These are phyloP conservation scores for Boulengeromyrus knoepffleri DNA, from an alignment of 2,113 vertebrate species.

Conservation along the genomic window DNA sequence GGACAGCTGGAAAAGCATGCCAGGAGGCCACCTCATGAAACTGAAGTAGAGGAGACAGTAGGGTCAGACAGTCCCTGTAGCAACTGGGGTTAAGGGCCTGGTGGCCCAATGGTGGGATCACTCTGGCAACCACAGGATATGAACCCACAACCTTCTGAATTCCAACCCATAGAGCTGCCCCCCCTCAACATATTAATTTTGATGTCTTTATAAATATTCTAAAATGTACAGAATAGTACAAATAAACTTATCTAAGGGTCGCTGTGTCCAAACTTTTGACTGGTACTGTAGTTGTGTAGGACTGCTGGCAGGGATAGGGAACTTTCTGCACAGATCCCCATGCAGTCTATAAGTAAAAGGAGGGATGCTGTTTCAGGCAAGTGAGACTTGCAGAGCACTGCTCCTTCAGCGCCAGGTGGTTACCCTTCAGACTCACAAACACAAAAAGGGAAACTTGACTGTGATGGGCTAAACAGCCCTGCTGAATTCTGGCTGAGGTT, in stretches of 20 bases:
- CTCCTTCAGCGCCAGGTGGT: neutral
- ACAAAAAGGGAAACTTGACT: neutral
- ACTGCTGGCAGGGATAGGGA: neutral
- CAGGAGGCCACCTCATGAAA: neutral
- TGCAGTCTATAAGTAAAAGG: neutral
- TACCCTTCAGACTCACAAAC: neutral
- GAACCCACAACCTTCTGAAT: neutral
- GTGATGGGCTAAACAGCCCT: neutral
- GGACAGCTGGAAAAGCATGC: neutral
- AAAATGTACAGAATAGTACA: neutral
- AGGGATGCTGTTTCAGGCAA: neutral
- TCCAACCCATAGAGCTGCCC: neutral
- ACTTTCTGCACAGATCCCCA: neutral
- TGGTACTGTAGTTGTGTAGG: neutral
- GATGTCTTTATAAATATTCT: neutral
- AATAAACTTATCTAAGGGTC: neutral
- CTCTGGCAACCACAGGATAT: neutral
- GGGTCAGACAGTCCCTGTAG: neutral
- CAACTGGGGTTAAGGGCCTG: neutral
- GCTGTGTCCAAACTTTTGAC: neutral
- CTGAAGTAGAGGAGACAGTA: neutral
- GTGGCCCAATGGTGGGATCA: neutral
- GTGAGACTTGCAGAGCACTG: neutral
- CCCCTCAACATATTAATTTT: neutral
- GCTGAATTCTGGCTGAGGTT: neutral